A percentile compares a stretch with the other conserved stretches of the same genome.
phyloP scores from a whole-genome alignment of 2,113 vertebrate species.

The Butorides virescens region DNA sequence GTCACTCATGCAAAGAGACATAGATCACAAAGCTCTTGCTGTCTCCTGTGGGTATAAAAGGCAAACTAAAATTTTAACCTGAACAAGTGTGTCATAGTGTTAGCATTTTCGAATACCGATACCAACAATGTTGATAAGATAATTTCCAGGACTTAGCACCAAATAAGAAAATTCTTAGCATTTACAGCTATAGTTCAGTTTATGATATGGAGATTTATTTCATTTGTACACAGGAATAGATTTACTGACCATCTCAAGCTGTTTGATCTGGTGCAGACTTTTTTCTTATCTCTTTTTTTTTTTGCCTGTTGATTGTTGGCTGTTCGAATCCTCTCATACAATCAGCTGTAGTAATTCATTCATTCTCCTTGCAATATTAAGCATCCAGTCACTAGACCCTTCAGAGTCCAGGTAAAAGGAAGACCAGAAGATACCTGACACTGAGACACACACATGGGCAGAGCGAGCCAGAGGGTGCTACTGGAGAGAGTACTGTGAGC shows the following conservation, averaged over 20 bases:
- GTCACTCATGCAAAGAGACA: neutral
- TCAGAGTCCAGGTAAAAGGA: neutral
- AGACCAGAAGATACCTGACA: neutral
- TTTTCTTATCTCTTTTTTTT: neutral
- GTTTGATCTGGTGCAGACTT: neutral
- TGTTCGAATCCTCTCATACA: neutral
- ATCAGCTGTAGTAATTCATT: neutral
- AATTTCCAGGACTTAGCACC: neutral
- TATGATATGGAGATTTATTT: neutral
- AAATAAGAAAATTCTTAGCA: neutral
- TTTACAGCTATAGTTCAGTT: neutral
- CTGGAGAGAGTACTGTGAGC: neutral
- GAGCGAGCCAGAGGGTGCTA: neutral
- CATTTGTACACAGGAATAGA: neutral
- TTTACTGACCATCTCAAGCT: neutral
- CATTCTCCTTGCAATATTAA: neutral
- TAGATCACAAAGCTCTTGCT: neutral
- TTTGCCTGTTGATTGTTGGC: neutral
- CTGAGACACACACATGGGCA: rapidly evolving
- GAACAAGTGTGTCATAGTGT: neutral
- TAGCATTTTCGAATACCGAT: neutral
- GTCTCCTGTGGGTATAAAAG: neutral
- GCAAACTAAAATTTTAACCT: neutral
- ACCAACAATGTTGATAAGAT: neutral
- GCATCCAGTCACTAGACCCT: neutral